Conservation (phyloP, 2,113 vertebrate species). For the Microcebus murinus region DNA sequence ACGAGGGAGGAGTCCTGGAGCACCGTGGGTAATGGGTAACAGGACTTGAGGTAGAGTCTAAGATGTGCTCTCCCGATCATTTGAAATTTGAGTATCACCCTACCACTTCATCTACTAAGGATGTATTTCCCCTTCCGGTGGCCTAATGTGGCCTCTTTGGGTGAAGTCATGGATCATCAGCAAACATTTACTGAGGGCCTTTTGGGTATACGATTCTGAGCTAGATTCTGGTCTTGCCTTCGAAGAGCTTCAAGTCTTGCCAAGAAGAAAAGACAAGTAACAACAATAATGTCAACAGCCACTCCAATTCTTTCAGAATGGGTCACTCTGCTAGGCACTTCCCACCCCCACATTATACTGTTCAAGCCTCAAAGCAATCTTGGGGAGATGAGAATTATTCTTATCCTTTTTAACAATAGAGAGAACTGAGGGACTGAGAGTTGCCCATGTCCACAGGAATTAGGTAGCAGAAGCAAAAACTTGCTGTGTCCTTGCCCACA, state of each 20-base stretch:
- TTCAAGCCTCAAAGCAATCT: not conserved
- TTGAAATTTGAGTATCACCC: not conserved
- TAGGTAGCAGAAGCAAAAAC: not conserved
- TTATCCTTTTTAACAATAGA: not conserved
- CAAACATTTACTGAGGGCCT: not conserved
- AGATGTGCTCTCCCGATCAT: not conserved
- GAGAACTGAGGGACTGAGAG: not conserved
- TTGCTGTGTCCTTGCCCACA: not conserved
- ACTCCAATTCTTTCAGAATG: not conserved
- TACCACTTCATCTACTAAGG: not conserved
- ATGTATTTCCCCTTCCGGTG: not conserved
- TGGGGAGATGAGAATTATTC: not conserved
- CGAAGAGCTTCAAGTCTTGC: not conserved
- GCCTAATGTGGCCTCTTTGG: not conserved
- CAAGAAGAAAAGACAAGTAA: not conserved
- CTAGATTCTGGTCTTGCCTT: slow-evolving; percentile 12
- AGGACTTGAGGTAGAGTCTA: not conserved
- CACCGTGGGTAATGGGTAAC: not conserved
- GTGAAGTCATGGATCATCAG: not conserved
- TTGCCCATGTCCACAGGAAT: not conserved
- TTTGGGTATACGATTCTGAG: not conserved
- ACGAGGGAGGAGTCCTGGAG: not conserved
- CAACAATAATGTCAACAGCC: not conserved
- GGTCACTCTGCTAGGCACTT: not conserved
- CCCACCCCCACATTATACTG: not conserved